Conservation (phyloP, 2,888 invertebrate genomes). For the Flexamia atlantica region DNA sequence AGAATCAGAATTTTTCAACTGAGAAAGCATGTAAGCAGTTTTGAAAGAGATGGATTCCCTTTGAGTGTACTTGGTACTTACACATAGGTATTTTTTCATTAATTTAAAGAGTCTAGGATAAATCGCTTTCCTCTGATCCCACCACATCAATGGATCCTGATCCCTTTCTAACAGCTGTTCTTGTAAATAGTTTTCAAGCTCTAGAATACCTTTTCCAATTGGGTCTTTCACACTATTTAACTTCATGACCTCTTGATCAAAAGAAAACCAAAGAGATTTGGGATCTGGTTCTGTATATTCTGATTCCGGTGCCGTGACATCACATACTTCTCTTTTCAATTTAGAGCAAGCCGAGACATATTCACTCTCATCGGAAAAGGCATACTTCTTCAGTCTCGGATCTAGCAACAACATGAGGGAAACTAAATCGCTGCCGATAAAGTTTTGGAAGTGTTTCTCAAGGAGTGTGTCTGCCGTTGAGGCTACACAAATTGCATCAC, state of each 20-base stretch:
- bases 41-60: slow-evolving; percentile 19
- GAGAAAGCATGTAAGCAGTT: slow-evolving; percentile 39
- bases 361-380: slow-evolving; percentile 36
- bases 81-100: slow-evolving; percentile 34
- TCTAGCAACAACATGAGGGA: slow-evolving; percentile 13
- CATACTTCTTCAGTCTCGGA: slow-evolving; percentile 47
- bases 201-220: slow-evolving; percentile 46
- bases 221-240: slow-evolving; percentile 36
- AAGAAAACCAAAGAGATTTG: slow-evolving; percentile 21
- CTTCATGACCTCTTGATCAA: slow-evolving; percentile 36
- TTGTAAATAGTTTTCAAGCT: slow-evolving; percentile 47
- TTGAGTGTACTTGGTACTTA: not conserved
- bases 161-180: slow-evolving; percentile 15
- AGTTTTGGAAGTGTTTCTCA: not conserved
- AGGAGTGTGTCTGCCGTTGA: not conserved
- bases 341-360: slow-evolving; percentile 4
- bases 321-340: slow-evolving; percentile 44
- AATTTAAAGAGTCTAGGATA: slow-evolving; percentile 31
- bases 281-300: slow-evolving; percentile 15
- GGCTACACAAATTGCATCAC: not conserved
- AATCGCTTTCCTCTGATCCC: slow-evolving; percentile 35
- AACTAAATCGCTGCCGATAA: not conserved
- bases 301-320: not conserved
- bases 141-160: slow-evolving; percentile 48
- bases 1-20: not conserved